Base-by-base conservation (phyloP, 1,140 invertebrate species). In the Calliopsis andreniformis region DNA sequence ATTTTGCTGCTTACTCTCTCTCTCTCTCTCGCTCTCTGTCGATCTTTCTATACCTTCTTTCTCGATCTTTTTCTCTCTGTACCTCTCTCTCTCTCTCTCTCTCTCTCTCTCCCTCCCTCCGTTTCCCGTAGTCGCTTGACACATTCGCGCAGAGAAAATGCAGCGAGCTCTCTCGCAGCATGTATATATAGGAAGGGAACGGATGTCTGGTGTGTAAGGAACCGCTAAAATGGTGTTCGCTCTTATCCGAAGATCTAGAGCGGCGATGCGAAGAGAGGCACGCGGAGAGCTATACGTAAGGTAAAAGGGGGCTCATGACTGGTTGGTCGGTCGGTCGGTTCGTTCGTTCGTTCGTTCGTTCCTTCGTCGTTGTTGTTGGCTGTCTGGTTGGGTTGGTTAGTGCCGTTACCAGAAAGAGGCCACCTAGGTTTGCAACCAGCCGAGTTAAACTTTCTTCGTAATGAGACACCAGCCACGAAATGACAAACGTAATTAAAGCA, bases 181-280 rank as follows among this genome's bases (percentile, higher is more conserved):
- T 59, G 56, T 59, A 59, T 62, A 75, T 68, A 80, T 73, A 78
- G 83, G 83, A 84, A 85, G 59, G 83, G 78, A 83, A 66, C 91
- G 91, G 90, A 92, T 92, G 90, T 92, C 89, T 92, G 90, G 88
- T 92, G 91, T 92, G 91, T 92, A 92, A 92, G 91, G 91, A 92
- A 92, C 91, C 91, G 91, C 91, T 92, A 92, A 92, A 92, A 92
- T 92, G 91, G 90, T 92, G 91, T 92, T 92, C 87, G 88, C 78
- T 90, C 88, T 92, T 92, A 92, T 92, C 90, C 87, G 87, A 87
- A 87, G 91, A 92, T 92, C 91, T 92, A 87, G 91, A 92, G 90
- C 91, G 91, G 90, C 90, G 91, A 92, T 92, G 90, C 91, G 91
- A 91, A 89, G 87, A 90, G 89, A 92, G 89, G 89, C 90, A 91